Conservation (phyloP, 1,140 invertebrate species). For the Drosophila repleta region DNA sequence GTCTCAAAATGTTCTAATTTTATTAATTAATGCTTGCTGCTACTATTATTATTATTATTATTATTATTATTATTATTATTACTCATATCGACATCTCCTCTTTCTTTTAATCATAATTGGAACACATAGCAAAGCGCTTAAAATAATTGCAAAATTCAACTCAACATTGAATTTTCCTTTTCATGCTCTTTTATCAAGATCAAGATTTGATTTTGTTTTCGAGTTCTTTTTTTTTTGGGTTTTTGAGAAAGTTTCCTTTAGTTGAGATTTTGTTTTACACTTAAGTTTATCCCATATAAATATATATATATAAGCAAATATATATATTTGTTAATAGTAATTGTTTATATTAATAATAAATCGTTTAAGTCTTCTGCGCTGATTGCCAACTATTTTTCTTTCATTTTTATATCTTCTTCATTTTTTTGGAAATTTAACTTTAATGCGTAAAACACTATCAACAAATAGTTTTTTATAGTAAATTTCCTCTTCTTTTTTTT, state of each 20-base stretch:
- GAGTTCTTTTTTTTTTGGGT: conserved; percentile 17
- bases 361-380: conserved; percentile 81
- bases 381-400: conserved; percentile 69
- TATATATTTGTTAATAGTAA: conserved; percentile 34
- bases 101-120: conserved; percentile 13
- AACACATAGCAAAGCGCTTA: conserved; percentile 39
- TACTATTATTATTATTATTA: conserved; percentile 12
- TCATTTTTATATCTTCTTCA: conserved; percentile 31
- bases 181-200: conserved; percentile 23
- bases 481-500: too few species aligned
- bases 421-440: conserved; percentile 23
- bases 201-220: conserved; percentile 17
- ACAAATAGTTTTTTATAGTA: conserved; percentile 52
- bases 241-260: conserved; percentile 20
- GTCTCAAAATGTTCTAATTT: conserved; percentile 69
- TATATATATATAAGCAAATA: conserved; percentile 28
- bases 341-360: conserved; percentile 65
- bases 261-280: conserved; percentile 57
- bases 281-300: conserved; percentile 37
- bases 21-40: conserved; percentile 33
- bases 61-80: conserved; percentile 9
- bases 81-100: not conserved
- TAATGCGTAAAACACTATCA: conserved; percentile 42
- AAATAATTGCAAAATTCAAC: conserved; percentile 20
- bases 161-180: not conserved